Evolutionary conservation across 2,113 vertebrate genomes (phyloP).

Genomic region (Potamarius usumacintae): DNA sequence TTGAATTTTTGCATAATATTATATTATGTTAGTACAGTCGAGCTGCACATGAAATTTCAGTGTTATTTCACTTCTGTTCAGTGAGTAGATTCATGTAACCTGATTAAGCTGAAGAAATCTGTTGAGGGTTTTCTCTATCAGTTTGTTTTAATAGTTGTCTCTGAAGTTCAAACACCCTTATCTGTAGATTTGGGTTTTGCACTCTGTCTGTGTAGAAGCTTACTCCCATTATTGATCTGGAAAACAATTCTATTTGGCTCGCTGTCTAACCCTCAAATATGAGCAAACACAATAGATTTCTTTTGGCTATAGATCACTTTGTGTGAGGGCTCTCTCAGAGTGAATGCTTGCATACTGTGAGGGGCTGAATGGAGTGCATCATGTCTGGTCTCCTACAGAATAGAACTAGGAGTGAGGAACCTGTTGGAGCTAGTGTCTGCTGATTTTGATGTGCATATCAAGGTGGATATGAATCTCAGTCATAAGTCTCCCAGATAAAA

Average conservation of each 20-base stretch:
- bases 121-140: background rate
- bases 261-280: background rate
- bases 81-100: background rate
- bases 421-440: conserved; percentile 37
- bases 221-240: background rate
- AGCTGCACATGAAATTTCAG: background rate
- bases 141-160: background rate
- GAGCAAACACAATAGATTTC: conserved; percentile 23
- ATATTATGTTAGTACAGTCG: background rate
- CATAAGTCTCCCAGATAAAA: conserved; percentile 52
- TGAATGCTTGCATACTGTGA: conserved; percentile 32
- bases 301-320: conserved; percentile 31
- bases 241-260: background rate
- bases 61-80: background rate
- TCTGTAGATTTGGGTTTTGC: background rate
- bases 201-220: background rate
- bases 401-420: conserved; percentile 38
- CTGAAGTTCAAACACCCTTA: background rate
- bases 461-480: conserved; percentile 50
- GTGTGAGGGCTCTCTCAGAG: conserved; percentile 26
- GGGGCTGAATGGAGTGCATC: conserved; percentile 32
- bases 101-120: background rate
- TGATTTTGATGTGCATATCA: conserved; percentile 49
- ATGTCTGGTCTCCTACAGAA: conserved; percentile 40
- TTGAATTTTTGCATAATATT: background rate